These are phyloP conservation scores for Cyanoderma ruficeps DNA, from an alignment of 2,113 vertebrate genomes.

Conservation along the genomic window DNA sequence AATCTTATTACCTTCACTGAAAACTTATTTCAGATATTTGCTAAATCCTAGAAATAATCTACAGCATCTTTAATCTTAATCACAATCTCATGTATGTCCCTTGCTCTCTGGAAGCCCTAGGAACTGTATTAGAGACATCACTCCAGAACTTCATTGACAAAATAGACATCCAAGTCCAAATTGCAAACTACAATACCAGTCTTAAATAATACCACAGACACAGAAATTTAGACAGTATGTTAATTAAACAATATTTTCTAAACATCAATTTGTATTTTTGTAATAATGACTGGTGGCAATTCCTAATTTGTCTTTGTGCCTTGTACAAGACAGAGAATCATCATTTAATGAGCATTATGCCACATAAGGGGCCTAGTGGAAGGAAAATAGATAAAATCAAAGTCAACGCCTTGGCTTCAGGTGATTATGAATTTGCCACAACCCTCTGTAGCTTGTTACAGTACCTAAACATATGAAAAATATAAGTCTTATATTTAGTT, in stretches of 20 bases:
- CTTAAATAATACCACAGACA: neutral
- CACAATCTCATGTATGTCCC: neutral
- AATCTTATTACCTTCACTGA: neutral
- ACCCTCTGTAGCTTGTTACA: neutral
- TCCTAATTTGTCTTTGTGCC: neutral
- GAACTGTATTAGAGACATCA: neutral
- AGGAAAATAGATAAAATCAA: neutral
- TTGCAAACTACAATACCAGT: neutral
- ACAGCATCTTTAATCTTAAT: neutral
- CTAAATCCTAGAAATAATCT: neutral
- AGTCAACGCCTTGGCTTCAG: neutral
- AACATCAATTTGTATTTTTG: neutral
- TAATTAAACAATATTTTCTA: neutral
- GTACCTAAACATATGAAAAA: neutral
- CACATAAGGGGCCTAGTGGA: fast-evolving
- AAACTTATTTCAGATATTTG: neutral
- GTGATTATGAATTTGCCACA: neutral
- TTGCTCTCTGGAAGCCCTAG: neutral
- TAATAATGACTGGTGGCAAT: neutral
- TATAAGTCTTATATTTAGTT: neutral
- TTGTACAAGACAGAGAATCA: neutral
- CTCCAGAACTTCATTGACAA: neutral
- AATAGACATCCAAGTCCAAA: neutral
- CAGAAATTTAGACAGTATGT: neutral
- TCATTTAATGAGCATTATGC: neutral